These are phyloP conservation scores for Pristionchus fissidentatus DNA, from an alignment of 2,888 invertebrate genomes.

Conservation along the genomic window DNA sequence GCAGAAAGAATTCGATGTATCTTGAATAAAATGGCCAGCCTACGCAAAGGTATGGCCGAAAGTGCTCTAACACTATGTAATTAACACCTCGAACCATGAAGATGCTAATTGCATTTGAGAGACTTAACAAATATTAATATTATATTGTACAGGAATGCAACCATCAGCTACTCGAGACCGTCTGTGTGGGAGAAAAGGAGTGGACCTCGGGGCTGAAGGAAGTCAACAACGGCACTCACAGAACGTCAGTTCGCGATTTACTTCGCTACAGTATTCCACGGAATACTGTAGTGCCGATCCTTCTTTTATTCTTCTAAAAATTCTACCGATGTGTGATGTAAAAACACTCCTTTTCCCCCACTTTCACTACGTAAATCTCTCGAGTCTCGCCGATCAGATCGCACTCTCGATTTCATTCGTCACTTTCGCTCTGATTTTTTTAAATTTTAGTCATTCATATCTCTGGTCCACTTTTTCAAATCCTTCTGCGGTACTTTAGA, in stretches of 20 bases:
- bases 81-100: not conserved
- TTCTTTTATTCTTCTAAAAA: not conserved
- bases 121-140: not conserved
- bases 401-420: too few species aligned
- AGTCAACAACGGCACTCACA: constrained; percentile 71
- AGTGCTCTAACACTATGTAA: not conserved
- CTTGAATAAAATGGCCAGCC: not conserved
- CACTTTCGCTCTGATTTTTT: too few species aligned
- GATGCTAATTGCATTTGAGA: not conserved
- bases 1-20: too few species aligned
- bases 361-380: too few species aligned
- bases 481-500: too few species aligned
- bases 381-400: too few species aligned
- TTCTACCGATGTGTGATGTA: too few species aligned
- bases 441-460: too few species aligned
- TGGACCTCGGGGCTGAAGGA: constrained; percentile 71
- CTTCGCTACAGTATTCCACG: too few species aligned
- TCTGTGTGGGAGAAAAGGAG: constrained; percentile 63
- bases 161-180: constrained; percentile 54
- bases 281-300: not conserved
- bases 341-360: not conserved
- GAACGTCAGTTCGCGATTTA: constrained; percentile 56
- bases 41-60: not conserved
- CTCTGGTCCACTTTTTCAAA: too few species aligned
- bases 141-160: constrained; percentile 26